Base-by-base conservation (phyloP, 2,888 invertebrate species). In the Lepidonotus clava region DNA sequence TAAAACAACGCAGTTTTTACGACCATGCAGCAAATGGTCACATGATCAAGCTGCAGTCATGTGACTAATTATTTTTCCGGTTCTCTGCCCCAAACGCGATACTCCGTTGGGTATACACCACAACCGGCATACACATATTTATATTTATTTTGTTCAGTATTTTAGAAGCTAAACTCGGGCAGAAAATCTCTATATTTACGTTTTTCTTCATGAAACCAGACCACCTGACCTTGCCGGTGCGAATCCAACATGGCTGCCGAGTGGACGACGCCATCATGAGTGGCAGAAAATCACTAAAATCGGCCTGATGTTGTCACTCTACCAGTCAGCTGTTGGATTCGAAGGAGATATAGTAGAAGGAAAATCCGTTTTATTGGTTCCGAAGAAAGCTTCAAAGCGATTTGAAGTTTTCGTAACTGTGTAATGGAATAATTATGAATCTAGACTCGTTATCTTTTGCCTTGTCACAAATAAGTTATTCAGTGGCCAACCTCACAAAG, bases 391-490 rank as follows among this genome's bases (percentile, higher is more conserved):
- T 97, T 97, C 97, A 97, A 97, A 85, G 96, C 95, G 96, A 96
- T 97, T 97, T 97, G 97, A 97, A 97, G 97, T 97, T 97, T 97
- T 97, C 97, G 97, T 96, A 96, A 96, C 96, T 96, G 96, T 96
- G 96, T 96, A 86, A 92, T 91, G 90, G 86, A 51, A 85, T 85
- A 92, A 94, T 92, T 93, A 94, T 94, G 94, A 94, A 94, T 94
- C 98, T 98, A 96, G 98, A 98, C 96, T 97, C 98, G 96, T 96
- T 98, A 96, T 97, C 97, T 96, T 97, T 98, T 97, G 97, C 98
- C 96, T 97, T 98, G 97, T 97, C 97, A 96, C 98, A 98, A 97
- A 98, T 98, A 96, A 97, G 97, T 97, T 97, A 97, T 96, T 97
- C 98, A 95, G 97, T 98, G 96, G 96, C 96, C 95, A 97, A 97